Evolutionary conservation across 2,888 invertebrate genomes (phyloP).

Genomic region (Nycteola revayana): DNA sequence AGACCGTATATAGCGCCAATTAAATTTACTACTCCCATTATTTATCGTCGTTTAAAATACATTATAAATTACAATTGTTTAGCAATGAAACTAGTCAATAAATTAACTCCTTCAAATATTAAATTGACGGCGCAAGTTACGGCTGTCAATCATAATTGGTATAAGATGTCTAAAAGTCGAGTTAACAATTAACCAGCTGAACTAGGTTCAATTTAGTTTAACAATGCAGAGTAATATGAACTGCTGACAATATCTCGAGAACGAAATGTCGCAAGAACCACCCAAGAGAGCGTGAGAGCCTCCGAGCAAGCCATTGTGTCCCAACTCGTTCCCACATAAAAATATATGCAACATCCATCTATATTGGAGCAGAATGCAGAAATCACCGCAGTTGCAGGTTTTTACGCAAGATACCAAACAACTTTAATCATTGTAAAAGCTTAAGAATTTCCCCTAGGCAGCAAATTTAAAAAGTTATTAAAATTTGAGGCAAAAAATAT

Average conservation of each 20-base stretch:
- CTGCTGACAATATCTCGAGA: slow-evolving; percentile 41
- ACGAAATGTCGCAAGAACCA: slow-evolving; percentile 67
- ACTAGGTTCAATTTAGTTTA: slow-evolving; percentile 35
- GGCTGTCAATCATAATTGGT: slow-evolving; percentile 30
- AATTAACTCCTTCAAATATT: no score
- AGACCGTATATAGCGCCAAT: no score
- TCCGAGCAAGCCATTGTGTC: slow-evolving; percentile 52
- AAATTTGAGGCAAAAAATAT: no score
- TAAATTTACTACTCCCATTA: no score
- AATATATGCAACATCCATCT: slow-evolving; percentile 52
- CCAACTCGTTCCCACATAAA: slow-evolving; percentile 66
- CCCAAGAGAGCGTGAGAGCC: slow-evolving; percentile 68
- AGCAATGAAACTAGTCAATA: no score
- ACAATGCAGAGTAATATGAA: slow-evolving; percentile 30
- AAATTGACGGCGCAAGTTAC: no score
- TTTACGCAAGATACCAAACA: slow-evolving; percentile 42
- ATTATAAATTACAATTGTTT: no score
- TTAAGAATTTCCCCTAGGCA: slow-evolving; percentile 17
- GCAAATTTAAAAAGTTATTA: slow-evolving; percentile 20
- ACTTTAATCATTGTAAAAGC: slow-evolving; percentile 27
- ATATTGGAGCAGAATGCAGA: slow-evolving; percentile 58
- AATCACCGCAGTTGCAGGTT: slow-evolving; percentile 47
- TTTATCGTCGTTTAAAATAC: no score
- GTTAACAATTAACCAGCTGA: slow-evolving; percentile 37
- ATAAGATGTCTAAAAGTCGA: slow-evolving; percentile 33